Conservation (phyloP, 2,797 vertebrate species). For the Geotria australis region DNA sequence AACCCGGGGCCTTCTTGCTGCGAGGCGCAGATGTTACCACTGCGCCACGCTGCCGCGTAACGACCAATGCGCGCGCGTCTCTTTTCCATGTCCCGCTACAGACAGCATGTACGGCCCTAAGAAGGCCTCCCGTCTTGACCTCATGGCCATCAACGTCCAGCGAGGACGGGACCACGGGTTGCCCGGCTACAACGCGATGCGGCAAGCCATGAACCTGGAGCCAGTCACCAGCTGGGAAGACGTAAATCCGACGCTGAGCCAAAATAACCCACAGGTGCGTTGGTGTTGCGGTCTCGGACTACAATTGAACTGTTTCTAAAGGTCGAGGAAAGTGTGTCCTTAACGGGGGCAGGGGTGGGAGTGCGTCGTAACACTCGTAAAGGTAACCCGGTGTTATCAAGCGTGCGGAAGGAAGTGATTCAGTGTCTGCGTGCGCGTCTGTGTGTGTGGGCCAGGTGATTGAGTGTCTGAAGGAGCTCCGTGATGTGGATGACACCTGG, state of each 20-base stretch:
- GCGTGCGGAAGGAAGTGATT: too few species aligned
- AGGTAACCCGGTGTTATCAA: too few species aligned
- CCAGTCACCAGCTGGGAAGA: slow-evolving; percentile 19
- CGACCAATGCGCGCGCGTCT: background rate
- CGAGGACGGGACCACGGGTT: slow-evolving; percentile 60
- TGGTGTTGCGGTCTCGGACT: background rate
- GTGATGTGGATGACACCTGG: too few species aligned
- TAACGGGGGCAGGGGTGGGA: too few species aligned
- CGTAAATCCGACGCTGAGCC: slow-evolving; percentile 17
- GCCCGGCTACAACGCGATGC: slow-evolving; percentile 34
- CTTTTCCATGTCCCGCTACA: slow-evolving; percentile 6
- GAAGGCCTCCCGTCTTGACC: slow-evolving; percentile 42
- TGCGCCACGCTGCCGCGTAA: too few species aligned
- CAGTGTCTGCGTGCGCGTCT: too few species aligned
- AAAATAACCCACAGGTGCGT: slow-evolving; percentile 13
- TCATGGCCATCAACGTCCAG: slow-evolving; percentile 41
- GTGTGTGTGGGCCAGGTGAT: too few species aligned
- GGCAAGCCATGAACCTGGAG: slow-evolving; percentile 16
- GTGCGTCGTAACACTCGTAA: too few species aligned
- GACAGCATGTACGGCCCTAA: slow-evolving; percentile 75
- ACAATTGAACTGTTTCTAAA: background rate
- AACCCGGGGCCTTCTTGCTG: too few species aligned
- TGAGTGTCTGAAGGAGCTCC: too few species aligned
- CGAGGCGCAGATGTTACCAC: too few species aligned
- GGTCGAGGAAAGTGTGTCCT: too few species aligned